A percentile compares a stretch with the other conserved stretches of the same genome.
Evolutionary conservation across 2,888 invertebrate genomes (phyloP).

Genomic region (Pseudococcus viburni): DNA sequence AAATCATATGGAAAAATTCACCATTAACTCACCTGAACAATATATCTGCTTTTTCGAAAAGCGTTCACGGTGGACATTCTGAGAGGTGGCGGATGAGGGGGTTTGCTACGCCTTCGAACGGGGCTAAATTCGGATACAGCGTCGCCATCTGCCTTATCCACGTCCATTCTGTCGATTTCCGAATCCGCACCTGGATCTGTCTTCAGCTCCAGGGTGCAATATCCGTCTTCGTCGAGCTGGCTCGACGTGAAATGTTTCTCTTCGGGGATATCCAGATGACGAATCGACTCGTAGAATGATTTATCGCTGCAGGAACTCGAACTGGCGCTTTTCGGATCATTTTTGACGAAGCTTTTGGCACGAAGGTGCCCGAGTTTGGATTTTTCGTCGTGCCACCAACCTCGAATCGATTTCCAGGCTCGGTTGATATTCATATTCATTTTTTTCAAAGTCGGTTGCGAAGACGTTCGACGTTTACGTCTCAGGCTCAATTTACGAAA

Average conservation of each 20-base stretch:
- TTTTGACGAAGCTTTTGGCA: constrained; percentile 41
- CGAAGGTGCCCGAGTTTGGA: constrained; percentile 67
- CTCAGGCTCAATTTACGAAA: constrained; percentile 67
- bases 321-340: background rate
- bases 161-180: constrained; percentile 16
- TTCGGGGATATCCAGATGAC: background rate
- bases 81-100: constrained; percentile 67
- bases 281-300: constrained; percentile 59
- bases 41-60: constrained; percentile 67
- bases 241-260: background rate
- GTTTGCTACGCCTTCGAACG: constrained; percentile 38
- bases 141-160: constrained; percentile 21
- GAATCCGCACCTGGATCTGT: background rate
- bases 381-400: constrained; percentile 69
- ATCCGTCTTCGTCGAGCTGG: constrained; percentile 58
- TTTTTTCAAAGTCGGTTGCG: constrained; percentile 64
- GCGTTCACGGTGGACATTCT: constrained; percentile 67
- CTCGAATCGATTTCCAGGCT: constrained; percentile 69
- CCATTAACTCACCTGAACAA: constrained; percentile 51
- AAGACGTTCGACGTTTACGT: constrained; percentile 62
- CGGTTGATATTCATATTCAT: constrained; percentile 67
- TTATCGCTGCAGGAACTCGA: constrained; percentile 47
- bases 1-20: background rate
- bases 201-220: constrained; percentile 55
- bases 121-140: constrained; percentile 46